phyloP scores from a whole-genome alignment of 2,888 invertebrate genomes.

The Sialis fuliginosa region DNA sequence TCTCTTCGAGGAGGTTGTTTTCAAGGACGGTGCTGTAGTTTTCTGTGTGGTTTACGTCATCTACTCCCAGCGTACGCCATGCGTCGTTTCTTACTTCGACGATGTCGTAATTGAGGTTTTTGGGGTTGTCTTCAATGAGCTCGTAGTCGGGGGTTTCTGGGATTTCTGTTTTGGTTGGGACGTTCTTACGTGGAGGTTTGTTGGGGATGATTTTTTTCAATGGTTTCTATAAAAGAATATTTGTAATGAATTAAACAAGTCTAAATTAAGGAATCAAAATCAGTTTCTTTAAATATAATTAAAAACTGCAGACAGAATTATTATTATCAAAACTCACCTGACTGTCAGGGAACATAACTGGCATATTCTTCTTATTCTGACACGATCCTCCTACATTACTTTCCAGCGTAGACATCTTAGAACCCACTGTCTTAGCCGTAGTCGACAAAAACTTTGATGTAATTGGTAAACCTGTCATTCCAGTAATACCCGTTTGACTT shows the following conservation, averaged over 20 bases:
- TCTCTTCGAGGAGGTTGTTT: slow-evolving; percentile 23
- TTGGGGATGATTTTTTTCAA: slow-evolving; percentile 6
- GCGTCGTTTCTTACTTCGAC: slow-evolving; percentile 62
- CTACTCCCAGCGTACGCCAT: slow-evolving; percentile 64
- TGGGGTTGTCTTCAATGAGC: slow-evolving; percentile 27
- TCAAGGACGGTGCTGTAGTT: slow-evolving; percentile 22
- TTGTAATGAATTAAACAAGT: slow-evolving; percentile 10
- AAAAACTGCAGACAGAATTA: no score
- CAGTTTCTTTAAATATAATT: slow-evolving; percentile 9
- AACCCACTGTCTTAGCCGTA: no score
- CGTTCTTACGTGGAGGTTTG: slow-evolving; percentile 15
- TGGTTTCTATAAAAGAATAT: slow-evolving; percentile 13
- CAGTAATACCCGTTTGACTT: no score
- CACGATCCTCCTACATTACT: no score
- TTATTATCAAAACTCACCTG: no score
- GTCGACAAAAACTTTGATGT: no score
- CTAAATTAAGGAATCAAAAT: neutral
- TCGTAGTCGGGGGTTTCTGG: slow-evolving; percentile 26
- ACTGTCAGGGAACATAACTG: no score
- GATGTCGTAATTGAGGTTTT: slow-evolving; percentile 46
- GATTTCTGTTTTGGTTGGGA: slow-evolving; percentile 9
- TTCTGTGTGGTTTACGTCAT: slow-evolving; percentile 56
- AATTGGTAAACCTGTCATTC: no score
- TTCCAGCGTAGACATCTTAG: no score
- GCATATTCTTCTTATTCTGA: no score